Evolutionary conservation across 92 coral and sea anemone genomes (phyloP).

Genomic region (Epizoanthus stellaris): DNA sequence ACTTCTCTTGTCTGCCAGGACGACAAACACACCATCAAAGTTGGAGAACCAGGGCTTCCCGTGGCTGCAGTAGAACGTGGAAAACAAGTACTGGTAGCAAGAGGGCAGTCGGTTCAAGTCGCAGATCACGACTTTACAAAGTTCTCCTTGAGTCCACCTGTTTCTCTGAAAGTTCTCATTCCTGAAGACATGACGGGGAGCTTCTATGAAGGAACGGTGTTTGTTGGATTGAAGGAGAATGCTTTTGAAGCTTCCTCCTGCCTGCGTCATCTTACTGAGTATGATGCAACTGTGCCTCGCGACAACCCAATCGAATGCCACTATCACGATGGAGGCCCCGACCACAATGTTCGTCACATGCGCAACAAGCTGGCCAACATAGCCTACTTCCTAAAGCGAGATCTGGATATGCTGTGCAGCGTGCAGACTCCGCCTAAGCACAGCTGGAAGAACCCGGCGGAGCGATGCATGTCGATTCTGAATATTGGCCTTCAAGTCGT

Average conservation of each 20-base stretch:
- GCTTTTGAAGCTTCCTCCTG: slow-evolving; percentile 42
- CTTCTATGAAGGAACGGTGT: slow-evolving; percentile 2
- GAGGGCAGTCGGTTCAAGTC: slow-evolving; percentile 39
- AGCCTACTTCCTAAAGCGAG: slow-evolving; percentile 33
- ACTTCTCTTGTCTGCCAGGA: slow-evolving; percentile 44
- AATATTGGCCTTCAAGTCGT: slow-evolving; percentile 60
- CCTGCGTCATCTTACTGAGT: slow-evolving; percentile 30
- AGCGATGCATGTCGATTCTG: slow-evolving; percentile 68
- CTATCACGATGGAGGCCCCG: too few species aligned
- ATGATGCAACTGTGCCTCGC: neutral
- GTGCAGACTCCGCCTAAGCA: slow-evolving; percentile 30
- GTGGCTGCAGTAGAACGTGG: slow-evolving; percentile 51
- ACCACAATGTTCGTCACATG: neutral
- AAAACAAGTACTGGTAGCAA: slow-evolving; percentile 42
- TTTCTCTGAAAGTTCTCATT: slow-evolving; percentile 26
- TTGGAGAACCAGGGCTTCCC: slow-evolving; percentile 54
- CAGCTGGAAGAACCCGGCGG: slow-evolving; percentile 65
- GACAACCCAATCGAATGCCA: neutral
- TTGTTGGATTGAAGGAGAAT: slow-evolving; percentile 29
- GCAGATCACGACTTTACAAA: slow-evolving; percentile 40
- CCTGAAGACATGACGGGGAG: slow-evolving; percentile 29
- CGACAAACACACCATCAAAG: slow-evolving; percentile 46
- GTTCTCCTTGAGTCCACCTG: slow-evolving; percentile 33
- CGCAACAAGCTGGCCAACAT: slow-evolving; percentile 17
- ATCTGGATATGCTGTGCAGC: slow-evolving; percentile 14